Evolutionary conservation across 2,797 vertebrate species (phyloP).

Genomic region (Gambusia yucatana): DNA sequence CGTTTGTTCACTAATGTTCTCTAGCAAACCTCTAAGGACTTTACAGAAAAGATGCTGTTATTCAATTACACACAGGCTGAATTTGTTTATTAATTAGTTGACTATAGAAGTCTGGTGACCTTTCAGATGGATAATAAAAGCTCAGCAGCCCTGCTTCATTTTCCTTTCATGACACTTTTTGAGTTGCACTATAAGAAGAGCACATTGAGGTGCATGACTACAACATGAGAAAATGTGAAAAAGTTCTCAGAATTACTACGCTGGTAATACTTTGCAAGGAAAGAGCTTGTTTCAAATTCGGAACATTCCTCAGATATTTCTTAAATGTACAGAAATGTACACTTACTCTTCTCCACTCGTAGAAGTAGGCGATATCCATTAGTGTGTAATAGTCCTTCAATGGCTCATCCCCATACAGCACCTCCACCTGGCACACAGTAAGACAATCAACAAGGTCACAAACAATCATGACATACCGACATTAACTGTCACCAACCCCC

Average conservation of each 20-base stretch:
- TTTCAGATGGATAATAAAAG: not conserved
- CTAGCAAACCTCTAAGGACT: not conserved
- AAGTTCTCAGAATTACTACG: not conserved
- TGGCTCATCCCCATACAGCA: constrained; percentile 95
- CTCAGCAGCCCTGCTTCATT: not conserved
- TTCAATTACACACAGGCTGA: not conserved
- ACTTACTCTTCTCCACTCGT: constrained; percentile 96
- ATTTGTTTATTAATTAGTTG: not conserved
- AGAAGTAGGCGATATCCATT: constrained; percentile 99
- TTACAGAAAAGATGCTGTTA: not conserved
- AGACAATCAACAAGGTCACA: not conserved
- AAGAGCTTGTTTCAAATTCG: not conserved
- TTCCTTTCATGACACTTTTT: not conserved
- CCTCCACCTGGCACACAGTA: constrained; percentile 87
- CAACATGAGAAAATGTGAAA: not conserved
- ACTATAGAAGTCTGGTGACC: not conserved
- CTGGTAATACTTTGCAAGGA: not conserved
- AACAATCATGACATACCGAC: not conserved
- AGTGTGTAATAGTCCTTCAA: constrained; percentile 98
- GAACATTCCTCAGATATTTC: not conserved
- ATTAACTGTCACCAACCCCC: not conserved
- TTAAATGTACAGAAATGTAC: not conserved
- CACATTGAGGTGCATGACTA: not conserved
- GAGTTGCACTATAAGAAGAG: not conserved
- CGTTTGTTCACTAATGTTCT: not conserved